Evolutionary conservation across 2,888 invertebrate species (phyloP).

Genomic region (Andricus quercusramuli): DNA sequence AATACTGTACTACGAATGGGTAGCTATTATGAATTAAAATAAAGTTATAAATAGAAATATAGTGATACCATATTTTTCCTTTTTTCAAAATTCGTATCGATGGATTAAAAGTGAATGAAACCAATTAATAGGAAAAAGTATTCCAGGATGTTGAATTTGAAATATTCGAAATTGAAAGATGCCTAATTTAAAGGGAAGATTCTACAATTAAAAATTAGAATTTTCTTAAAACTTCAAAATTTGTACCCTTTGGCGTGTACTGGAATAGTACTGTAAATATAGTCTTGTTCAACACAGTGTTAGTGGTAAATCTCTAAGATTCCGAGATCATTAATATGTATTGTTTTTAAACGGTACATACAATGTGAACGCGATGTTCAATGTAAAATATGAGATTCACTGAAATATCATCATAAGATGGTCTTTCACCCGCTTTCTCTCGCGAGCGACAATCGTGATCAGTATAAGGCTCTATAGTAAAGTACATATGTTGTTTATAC

Average conservation of each 20-base stretch:
- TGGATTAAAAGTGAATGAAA: too few relatives aligned
- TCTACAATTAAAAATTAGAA: too few relatives aligned
- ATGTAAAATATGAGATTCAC: slow-evolving; percentile 32
- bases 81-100: too few relatives aligned
- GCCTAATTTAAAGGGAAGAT: too few relatives aligned
- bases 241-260: background rate
- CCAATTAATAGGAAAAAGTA: too few relatives aligned
- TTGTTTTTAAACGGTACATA: background rate
- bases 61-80: too few relatives aligned
- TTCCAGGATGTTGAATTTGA: too few relatives aligned
- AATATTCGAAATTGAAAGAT: too few relatives aligned
- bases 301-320: background rate
- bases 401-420: slow-evolving; percentile 18
- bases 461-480: slow-evolving; percentile 22
- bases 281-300: too few relatives aligned
- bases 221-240: too few relatives aligned
- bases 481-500: slow-evolving; percentile 19
- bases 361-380: background rate
- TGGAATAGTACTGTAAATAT: background rate
- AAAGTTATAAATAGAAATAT: too few relatives aligned
- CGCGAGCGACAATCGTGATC: slow-evolving; percentile 32
- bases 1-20: background rate
- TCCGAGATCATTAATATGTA: background rate
- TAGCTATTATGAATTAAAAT: background rate
- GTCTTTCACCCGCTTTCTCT: slow-evolving; percentile 35